Conservation (phyloP, 2,113 vertebrate genomes). For the Cacatua alba region DNA sequence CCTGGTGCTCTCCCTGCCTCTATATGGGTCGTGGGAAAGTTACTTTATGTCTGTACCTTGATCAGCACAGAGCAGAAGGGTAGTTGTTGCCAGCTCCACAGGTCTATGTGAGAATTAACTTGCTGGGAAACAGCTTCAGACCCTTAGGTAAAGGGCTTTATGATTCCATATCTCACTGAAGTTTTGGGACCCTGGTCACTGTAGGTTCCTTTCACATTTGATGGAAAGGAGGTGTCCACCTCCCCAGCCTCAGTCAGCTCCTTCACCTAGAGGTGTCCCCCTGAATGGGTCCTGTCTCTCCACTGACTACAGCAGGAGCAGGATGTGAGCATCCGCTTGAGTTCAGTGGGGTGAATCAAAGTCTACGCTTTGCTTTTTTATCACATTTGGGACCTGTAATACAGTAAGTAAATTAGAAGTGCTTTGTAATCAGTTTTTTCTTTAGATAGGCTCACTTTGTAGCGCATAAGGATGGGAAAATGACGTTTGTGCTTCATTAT, state of each 20-base stretch:
- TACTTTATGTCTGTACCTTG: background rate
- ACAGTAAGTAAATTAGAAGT: background rate
- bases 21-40: background rate
- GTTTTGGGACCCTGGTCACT: background rate
- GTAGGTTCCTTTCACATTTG: background rate
- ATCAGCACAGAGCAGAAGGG: background rate
- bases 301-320: background rate
- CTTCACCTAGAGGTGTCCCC: background rate
- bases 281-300: background rate
- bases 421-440: background rate
- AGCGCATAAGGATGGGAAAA: background rate
- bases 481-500: background rate
- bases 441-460: background rate
- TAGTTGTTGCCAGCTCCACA: background rate
- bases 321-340: no score
- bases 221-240: background rate
- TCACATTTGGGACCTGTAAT: background rate
- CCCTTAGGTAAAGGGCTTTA: background rate
- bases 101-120: background rate
- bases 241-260: background rate
- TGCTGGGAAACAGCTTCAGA: background rate
- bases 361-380: background rate
- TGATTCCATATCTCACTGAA: background rate
- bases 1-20: background rate
- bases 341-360: background rate